Conservation (phyloP, 2,113 vertebrate genomes). For the Speoplatyrhinus poulsoni region DNA sequence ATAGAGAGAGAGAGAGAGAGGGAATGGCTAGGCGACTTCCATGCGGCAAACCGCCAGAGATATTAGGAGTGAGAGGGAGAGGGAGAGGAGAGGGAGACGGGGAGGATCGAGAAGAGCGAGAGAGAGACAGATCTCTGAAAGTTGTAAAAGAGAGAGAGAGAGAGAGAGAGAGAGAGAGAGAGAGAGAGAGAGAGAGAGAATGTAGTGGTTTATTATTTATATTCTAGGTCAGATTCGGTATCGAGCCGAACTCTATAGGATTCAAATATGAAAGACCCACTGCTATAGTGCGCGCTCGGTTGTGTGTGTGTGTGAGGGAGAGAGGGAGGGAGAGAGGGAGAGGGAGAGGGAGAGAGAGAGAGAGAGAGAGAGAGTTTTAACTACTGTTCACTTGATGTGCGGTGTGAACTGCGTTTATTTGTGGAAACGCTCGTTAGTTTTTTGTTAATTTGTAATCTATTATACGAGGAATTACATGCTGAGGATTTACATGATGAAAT, state of each 20-base stretch:
- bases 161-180: slow-evolving; percentile 3
- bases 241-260: too few species aligned
- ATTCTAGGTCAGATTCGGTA: too few species aligned
- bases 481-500: too few species aligned
- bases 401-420: too few species aligned
- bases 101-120: too few species aligned
- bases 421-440: too few species aligned
- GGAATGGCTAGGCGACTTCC: slow-evolving; percentile 65
- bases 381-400: too few species aligned
- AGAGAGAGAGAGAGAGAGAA: not conserved
- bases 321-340: not conserved
- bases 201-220: not conserved
- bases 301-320: too few species aligned
- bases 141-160: slow-evolving; percentile 9
- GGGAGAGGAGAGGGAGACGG: not conserved
- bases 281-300: not conserved
- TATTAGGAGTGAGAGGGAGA: slow-evolving; percentile 27
- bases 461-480: too few species aligned
- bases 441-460: too few species aligned
- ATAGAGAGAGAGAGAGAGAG: not conserved
- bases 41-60: slow-evolving; percentile 79
- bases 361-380: not conserved
- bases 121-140: not conserved
- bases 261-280: too few species aligned
- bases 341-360: not conserved